Evolutionary conservation across 30 jellyfish, hydroid and myxozoan species (phyloP).

Genomic region (Turritopsis rubra): DNA sequence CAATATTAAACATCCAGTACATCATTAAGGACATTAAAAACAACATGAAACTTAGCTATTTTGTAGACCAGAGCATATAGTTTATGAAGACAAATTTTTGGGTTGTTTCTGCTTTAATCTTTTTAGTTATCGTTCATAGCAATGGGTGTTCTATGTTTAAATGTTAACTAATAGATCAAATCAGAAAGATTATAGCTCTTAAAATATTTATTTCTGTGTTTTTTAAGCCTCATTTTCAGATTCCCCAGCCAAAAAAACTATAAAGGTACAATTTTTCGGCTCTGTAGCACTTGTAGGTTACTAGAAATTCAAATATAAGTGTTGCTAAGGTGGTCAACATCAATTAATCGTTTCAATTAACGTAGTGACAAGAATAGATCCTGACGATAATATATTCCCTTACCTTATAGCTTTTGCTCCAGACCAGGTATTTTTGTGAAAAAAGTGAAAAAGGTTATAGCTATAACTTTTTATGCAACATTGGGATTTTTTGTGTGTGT

Average conservation of each 20-base stretch:
- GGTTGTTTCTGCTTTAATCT: background rate
- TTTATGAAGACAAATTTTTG: background rate
- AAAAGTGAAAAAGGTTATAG: too few species aligned
- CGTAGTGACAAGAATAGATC: too few species aligned
- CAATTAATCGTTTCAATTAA: too few species aligned
- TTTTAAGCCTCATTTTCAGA: background rate
- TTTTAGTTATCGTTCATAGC: background rate
- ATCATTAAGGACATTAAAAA: background rate
- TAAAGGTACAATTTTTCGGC: background rate
- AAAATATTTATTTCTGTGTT: background rate
- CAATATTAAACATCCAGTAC: background rate
- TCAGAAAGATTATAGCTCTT: background rate
- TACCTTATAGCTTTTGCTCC: too few species aligned
- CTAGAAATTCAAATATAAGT: background rate
- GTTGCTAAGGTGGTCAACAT: background rate
- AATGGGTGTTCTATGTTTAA: background rate
- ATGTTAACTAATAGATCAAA: background rate
- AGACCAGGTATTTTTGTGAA: too few species aligned
- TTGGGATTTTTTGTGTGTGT: too few species aligned
- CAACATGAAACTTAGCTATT: constrained; percentile 2
- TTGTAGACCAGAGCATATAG: background rate
- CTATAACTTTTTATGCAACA: too few species aligned
- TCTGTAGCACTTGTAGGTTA: background rate
- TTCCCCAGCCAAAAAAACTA: constrained; percentile 8
- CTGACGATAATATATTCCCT: too few species aligned